Evolutionary conservation across 2,113 vertebrate species (phyloP).

Genomic region (Hepsetus odoe): DNA sequence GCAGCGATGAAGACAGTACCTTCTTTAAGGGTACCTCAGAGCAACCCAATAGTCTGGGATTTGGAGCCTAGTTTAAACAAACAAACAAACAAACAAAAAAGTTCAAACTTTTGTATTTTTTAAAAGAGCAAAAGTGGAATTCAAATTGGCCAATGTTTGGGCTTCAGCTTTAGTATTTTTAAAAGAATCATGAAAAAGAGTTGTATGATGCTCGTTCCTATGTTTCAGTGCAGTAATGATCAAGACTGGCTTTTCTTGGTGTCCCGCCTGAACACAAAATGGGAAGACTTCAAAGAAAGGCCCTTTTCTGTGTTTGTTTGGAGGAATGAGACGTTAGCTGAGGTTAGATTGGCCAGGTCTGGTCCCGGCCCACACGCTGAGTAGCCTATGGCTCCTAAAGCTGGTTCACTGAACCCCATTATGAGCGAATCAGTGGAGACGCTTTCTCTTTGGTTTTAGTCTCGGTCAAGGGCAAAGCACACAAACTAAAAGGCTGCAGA

Average conservation of each 20-base stretch:
- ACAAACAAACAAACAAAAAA: too few relatives aligned
- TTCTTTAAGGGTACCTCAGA: too few relatives aligned
- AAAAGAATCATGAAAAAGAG: too few relatives aligned
- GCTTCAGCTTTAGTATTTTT: too few relatives aligned
- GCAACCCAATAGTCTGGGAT: too few relatives aligned
- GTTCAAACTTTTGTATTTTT: too few relatives aligned
- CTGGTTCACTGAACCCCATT: constrained; percentile 60
- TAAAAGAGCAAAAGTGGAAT: too few relatives aligned
- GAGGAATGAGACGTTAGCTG: constrained; percentile 7
- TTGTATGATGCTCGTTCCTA: not conserved
- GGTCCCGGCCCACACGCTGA: constrained; percentile 10
- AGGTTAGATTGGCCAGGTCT: constrained; percentile 45
- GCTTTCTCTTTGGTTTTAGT: constrained; percentile 29
- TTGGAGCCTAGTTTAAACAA: too few relatives aligned
- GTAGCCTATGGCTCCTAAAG: constrained; percentile 28
- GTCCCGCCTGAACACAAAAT: not conserved
- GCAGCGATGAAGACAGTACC: too few relatives aligned
- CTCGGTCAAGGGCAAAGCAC: constrained; percentile 27
- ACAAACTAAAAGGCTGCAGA: constrained; percentile 10
- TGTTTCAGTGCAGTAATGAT: not conserved
- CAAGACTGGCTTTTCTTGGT: not conserved
- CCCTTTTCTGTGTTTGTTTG: constrained; percentile 1
- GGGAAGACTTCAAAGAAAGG: not conserved
- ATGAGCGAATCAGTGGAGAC: constrained; percentile 55
- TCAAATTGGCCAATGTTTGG: too few relatives aligned